Evolutionary conservation across 2,888 invertebrate species (phyloP).

Genomic region (Phaonia tiefii): DNA sequence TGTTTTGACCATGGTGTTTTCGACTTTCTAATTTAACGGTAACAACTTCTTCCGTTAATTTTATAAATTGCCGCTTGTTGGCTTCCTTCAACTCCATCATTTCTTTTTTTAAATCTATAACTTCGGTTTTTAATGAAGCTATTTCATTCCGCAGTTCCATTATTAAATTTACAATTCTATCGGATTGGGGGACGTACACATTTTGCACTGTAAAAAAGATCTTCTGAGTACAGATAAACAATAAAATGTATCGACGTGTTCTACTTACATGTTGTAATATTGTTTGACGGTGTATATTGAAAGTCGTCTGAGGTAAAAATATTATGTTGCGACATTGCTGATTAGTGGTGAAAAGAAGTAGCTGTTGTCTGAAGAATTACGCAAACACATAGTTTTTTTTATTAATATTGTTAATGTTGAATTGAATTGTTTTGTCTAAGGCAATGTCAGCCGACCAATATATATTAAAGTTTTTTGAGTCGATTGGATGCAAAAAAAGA

Average conservation of each 20-base stretch:
- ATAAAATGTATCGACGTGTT: conserved; percentile 9
- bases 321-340: conserved; percentile 45
- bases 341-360: conserved; percentile 46
- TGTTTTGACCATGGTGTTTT: conserved; percentile 27
- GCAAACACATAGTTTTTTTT: conserved; percentile 52
- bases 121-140: conserved; percentile 33
- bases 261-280: conserved; percentile 48
- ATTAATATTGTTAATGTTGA: conserved; percentile 47
- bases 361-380: conserved; percentile 40
- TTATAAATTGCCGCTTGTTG: conserved; percentile 24
- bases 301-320: conserved; percentile 23
- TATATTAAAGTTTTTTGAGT: conserved; percentile 52
- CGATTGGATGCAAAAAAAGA: conserved; percentile 56
- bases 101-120: conserved; percentile 41
- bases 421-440: conserved; percentile 50
- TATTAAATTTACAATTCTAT: conserved; percentile 34
- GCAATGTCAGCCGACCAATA: conserved; percentile 55
- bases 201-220: conserved; percentile 53
- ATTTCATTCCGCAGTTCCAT: conserved; percentile 44
- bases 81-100: conserved; percentile 38
- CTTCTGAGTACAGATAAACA: conserved; percentile 35
- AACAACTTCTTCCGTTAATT: conserved; percentile 54
- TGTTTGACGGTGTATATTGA: conserved; percentile 33
- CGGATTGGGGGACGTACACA: conserved; percentile 38
- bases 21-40: conserved; percentile 49